Conservation (phyloP, 1,140 invertebrate genomes). For the Saccostrea glomerata region DNA sequence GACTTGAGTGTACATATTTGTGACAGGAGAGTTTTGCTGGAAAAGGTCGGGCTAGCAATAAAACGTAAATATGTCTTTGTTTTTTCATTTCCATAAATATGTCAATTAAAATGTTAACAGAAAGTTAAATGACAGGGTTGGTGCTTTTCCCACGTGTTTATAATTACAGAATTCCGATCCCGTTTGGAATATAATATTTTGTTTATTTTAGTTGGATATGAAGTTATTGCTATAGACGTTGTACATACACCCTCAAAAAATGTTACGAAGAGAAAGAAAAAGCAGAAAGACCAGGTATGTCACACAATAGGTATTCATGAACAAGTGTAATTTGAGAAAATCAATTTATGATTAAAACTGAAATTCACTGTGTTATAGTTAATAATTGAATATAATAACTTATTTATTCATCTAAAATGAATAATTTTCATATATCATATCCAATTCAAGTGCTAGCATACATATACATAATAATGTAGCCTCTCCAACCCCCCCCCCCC, state of each 20-base stretch:
- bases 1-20: conserved; percentile 19
- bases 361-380: not conserved
- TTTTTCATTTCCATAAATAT: not conserved
- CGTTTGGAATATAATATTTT: not conserved
- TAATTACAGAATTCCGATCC: not conserved
- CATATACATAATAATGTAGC: too few species aligned
- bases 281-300: conserved; percentile 29
- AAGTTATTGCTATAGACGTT: conserved; percentile 38
- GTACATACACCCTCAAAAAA: conserved; percentile 3
- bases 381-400: not conserved
- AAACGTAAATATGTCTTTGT: not conserved
- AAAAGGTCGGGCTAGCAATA: conserved; percentile 21
- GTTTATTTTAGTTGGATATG: conserved; percentile 44
- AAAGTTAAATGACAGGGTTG: not conserved
- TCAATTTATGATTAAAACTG: not conserved
- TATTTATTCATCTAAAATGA: too few species aligned
- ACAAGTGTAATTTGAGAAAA: too few species aligned
- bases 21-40: conserved; percentile 3
- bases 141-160: not conserved
- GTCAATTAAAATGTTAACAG: too few species aligned
- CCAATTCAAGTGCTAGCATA: too few species aligned
- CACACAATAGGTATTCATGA: too few species aligned
- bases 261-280: conserved; percentile 43
- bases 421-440: too few species aligned
- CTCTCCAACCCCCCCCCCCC: too few species aligned